phyloP scores from a whole-genome alignment of 2,888 invertebrate species.

The Tubulanus polymorphus region DNA sequence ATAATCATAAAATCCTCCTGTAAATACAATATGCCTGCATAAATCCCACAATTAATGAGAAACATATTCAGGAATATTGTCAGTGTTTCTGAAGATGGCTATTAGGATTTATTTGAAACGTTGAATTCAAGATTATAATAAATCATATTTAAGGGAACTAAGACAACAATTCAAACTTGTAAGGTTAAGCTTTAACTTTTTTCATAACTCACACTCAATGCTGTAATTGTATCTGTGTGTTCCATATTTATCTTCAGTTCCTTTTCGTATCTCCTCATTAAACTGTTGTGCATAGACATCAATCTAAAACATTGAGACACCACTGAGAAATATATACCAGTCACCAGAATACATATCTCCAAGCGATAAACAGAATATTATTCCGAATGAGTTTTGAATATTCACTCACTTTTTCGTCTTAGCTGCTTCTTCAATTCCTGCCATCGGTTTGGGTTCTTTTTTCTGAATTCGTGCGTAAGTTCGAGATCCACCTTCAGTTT shows the following conservation, averaged over 20 bases:
- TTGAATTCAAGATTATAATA: no score
- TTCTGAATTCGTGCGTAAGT: constrained; percentile 3
- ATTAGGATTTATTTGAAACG: no score
- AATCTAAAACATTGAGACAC: constrained; percentile 21
- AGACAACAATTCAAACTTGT: constrained; percentile 9
- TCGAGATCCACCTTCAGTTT: constrained; percentile 28
- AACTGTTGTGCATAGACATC: constrained; percentile 33
- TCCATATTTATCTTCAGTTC: constrained; percentile 37
- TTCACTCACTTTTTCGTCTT: constrained; percentile 29
- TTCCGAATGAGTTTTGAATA: not conserved
- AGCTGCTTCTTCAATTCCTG: constrained; percentile 20
- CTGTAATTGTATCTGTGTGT: constrained; percentile 33
- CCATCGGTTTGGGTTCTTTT: constrained; percentile 15
- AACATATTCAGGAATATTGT: not conserved
- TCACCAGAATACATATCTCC: no score
- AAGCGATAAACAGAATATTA: no score
- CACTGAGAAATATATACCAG: not conserved
- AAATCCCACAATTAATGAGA: not conserved
- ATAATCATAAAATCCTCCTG: not conserved
- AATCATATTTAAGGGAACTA: no score
- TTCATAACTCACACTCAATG: constrained; percentile 31
- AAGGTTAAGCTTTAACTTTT: constrained; percentile 30
- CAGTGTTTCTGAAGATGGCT: no score
- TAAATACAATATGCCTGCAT: not conserved
- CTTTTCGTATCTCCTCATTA: constrained; percentile 40